Evolutionary conservation across 2,113 vertebrate genomes (phyloP).

Genomic region (Lagopus leucura): DNA sequence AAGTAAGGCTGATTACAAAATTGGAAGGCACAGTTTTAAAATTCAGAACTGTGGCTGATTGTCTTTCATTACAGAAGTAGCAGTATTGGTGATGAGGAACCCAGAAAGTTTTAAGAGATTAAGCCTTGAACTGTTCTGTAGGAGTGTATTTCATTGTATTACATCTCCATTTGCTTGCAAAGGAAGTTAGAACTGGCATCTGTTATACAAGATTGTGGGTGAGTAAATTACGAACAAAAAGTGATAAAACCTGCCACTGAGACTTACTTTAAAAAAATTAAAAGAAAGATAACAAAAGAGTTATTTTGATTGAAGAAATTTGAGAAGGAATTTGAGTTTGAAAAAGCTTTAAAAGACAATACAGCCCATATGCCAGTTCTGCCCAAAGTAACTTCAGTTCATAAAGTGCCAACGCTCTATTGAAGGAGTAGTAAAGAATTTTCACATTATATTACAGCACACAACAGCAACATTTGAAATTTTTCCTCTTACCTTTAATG

Average conservation of each 20-base stretch:
- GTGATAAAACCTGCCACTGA: background rate
- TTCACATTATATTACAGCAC: background rate
- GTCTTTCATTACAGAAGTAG: background rate
- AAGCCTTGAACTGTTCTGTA: background rate
- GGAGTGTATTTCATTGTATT: background rate
- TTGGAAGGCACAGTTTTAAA: background rate
- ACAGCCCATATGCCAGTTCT: background rate
- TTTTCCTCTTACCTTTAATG: constrained; percentile 89
- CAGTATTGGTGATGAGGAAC: background rate
- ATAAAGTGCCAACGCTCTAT: background rate
- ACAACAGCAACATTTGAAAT: background rate
- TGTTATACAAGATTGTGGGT: background rate
- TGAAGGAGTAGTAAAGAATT: background rate
- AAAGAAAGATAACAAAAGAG: background rate
- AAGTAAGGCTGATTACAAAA: background rate
- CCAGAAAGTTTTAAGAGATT: background rate
- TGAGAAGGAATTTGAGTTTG: background rate
- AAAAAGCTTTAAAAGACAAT: background rate
- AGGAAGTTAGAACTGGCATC: background rate
- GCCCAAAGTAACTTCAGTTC: background rate
- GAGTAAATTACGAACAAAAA: background rate
- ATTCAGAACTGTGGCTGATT: background rate
- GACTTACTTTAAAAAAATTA: background rate
- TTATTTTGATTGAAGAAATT: background rate
- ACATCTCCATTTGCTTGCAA: background rate